phyloP scores from a whole-genome alignment of 2,797 vertebrate genomes.

The Nyctalus aviator region DNA sequence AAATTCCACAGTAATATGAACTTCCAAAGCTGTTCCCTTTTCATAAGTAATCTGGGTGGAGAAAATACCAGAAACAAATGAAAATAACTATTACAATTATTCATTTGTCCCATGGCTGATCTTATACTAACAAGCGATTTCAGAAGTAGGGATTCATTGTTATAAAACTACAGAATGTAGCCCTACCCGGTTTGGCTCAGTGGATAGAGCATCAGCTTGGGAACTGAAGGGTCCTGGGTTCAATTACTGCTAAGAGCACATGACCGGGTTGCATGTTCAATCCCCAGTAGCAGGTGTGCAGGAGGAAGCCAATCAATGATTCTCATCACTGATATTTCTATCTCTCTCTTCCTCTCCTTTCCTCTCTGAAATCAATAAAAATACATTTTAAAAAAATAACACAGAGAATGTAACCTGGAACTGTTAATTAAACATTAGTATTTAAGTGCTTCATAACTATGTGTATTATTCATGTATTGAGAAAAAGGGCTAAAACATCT shows the following conservation, averaged over 20 bases:
- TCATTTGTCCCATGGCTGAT: constrained; percentile 15
- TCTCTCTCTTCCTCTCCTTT: too few relatives aligned
- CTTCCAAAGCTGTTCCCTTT: constrained; percentile 53
- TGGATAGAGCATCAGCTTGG: too few relatives aligned
- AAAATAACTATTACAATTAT: constrained; percentile 47
- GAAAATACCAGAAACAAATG: constrained; percentile 49
- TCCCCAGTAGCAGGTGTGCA: too few relatives aligned
- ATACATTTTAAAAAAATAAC: too few relatives aligned
- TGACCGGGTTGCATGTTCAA: too few relatives aligned
- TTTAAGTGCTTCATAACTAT: background rate
- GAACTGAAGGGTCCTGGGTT: too few relatives aligned
- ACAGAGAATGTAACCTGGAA: background rate
- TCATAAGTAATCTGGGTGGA: constrained; percentile 38
- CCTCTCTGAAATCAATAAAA: too few relatives aligned
- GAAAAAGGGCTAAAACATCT: background rate
- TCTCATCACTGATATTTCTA: too few relatives aligned
- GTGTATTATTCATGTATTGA: background rate
- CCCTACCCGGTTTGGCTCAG: too few relatives aligned
- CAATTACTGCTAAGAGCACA: too few relatives aligned
- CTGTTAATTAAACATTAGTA: background rate
- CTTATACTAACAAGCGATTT: background rate
- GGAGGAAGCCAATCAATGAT: too few relatives aligned
- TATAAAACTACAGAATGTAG: background rate
- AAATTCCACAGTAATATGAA: constrained; percentile 29
- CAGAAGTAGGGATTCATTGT: background rate